phyloP scores from a whole-genome alignment of 2,797 vertebrate species.

The Enteromius unitaeniatus region DNA sequence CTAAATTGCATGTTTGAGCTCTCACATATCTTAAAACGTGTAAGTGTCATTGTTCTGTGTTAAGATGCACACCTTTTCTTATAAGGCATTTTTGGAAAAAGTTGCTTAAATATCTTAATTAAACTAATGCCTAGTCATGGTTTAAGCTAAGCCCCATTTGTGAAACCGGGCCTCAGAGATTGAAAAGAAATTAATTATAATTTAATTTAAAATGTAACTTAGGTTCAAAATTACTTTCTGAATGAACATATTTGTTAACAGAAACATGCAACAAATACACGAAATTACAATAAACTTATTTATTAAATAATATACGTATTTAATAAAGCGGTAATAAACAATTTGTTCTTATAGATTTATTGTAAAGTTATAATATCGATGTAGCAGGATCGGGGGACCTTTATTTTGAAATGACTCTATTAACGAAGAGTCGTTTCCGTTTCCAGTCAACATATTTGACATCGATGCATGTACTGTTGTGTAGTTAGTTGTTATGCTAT shows the following conservation, averaged over 20 bases:
- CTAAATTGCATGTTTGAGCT: no score
- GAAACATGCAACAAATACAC: not conserved
- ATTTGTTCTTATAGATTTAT: not conserved
- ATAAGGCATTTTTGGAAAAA: no score
- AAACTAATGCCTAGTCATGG: no score
- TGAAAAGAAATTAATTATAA: not conserved
- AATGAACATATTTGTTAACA: not conserved
- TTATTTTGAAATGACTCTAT: slow-evolving; percentile 22
- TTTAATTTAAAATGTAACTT: not conserved
- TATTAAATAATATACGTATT: not conserved
- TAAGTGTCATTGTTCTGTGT: no score
- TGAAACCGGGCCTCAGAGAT: no score
- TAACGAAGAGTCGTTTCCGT: not conserved
- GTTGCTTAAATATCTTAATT: no score
- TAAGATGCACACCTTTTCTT: no score
- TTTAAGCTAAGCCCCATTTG: no score
- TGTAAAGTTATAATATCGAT: not conserved
- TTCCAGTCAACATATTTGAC: not conserved
- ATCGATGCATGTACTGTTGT: not conserved
- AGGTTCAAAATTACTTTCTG: not conserved
- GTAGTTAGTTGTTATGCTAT: not conserved
- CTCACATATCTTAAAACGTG: no score
- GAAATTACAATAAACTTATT: not conserved
- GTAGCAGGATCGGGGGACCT: not conserved
- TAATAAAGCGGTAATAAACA: not conserved